Percentiles rank a stretch among this genome's conserved stretches.
These are phyloP conservation scores for Lepilemur septentrionalis DNA, from an alignment of 2,797 vertebrate genomes.

Conservation along the genomic window DNA sequence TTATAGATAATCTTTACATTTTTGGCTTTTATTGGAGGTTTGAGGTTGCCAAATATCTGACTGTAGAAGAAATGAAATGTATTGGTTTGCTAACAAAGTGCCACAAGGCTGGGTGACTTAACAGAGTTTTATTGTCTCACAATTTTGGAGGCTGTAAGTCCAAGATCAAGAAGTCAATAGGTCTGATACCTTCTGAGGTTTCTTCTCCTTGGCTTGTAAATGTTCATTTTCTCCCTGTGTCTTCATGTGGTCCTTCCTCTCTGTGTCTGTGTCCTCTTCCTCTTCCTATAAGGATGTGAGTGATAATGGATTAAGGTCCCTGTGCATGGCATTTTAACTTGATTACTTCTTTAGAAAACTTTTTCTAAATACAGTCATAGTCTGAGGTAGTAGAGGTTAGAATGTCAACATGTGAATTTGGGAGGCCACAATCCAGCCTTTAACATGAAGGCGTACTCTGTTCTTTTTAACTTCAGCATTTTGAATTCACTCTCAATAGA, in stretches of 20 bases:
- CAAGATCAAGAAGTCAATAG: neutral
- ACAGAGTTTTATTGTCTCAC: neutral
- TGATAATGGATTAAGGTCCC: neutral
- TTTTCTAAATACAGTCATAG: constrained; percentile 4
- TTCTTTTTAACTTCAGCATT: neutral
- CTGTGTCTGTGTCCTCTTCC: neutral
- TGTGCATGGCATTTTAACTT: neutral
- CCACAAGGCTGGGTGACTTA: neutral
- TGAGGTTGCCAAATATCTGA: neutral
- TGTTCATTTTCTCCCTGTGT: neutral
- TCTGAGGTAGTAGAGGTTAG: neutral
- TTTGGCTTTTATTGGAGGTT: neutral
- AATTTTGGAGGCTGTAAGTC: neutral
- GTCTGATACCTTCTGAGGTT: neutral
- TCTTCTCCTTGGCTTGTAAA: neutral
- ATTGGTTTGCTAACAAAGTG: neutral
- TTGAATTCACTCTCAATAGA: neutral
- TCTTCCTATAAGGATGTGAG: neutral
- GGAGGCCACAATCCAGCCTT: neutral
- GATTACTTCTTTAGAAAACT: neutral
- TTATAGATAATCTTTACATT: neutral
- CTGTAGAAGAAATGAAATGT: neutral
- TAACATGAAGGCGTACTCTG: neutral
- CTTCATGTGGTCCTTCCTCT: neutral
- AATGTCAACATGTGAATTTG: neutral